phyloP scores from a whole-genome alignment of 92 coral and sea anemone genomes.

The Porites evermanni region DNA sequence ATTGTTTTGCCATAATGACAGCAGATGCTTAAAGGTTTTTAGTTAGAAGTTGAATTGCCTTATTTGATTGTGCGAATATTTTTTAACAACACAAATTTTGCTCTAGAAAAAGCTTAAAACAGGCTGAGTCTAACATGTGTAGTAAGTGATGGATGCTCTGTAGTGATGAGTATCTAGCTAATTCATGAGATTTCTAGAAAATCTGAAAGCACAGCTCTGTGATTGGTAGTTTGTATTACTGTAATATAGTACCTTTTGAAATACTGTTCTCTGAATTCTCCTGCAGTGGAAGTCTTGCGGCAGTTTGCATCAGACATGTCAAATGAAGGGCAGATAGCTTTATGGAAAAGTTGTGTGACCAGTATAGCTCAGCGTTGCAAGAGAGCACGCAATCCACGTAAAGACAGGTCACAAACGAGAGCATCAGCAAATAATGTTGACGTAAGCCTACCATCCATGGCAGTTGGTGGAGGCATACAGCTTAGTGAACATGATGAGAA shows the following conservation, averaged over 20 bases:
- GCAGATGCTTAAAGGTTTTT: too few species aligned
- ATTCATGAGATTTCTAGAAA: too few species aligned
- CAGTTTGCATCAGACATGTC: constrained; percentile 46
- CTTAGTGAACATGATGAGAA: background rate
- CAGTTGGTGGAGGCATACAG: constrained; percentile 14
- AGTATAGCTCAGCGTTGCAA: constrained; percentile 73
- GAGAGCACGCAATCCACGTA: constrained; percentile 49
- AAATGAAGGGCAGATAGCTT: constrained; percentile 39
- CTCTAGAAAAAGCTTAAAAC: too few species aligned
- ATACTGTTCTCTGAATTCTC: background rate
- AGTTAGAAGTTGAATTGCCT: too few species aligned
- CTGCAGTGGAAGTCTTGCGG: constrained; percentile 56
- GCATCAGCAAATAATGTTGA: background rate
- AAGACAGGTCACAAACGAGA: background rate
- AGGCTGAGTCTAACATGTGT: too few species aligned
- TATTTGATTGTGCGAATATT: too few species aligned
- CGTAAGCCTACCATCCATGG: constrained; percentile 36
- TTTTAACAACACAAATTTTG: too few species aligned
- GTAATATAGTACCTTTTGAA: background rate
- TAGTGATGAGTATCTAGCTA: too few species aligned
- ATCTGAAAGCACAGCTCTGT: too few species aligned
- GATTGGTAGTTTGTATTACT: too few species aligned
- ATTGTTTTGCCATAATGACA: too few species aligned
- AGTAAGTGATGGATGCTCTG: too few species aligned
- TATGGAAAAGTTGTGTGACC: constrained; percentile 70